Evolutionary conservation across 2,888 invertebrate species (phyloP).

Genomic region (Neoscelio sp.): DNA sequence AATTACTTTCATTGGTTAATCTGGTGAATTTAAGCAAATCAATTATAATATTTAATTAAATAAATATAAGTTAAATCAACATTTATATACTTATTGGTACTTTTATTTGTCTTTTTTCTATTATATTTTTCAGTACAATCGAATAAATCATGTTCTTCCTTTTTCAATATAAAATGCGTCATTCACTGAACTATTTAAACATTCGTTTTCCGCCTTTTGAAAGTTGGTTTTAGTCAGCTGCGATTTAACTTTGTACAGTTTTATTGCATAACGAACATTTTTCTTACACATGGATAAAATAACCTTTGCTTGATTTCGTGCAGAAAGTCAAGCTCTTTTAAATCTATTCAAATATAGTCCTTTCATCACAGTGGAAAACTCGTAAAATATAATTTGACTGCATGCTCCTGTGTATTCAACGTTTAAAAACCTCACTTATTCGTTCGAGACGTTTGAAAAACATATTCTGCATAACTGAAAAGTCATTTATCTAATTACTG

Average conservation of each 20-base stretch:
- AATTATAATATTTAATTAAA: too few relatives aligned
- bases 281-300: slow-evolving; percentile 1
- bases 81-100: too few relatives aligned
- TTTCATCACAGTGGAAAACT: slow-evolving; percentile 12
- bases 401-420: neutral
- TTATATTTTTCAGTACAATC: too few relatives aligned
- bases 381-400: slow-evolving; percentile 5
- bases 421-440: neutral
- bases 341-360: slow-evolving; percentile 8
- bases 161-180: neutral
- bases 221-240: neutral
- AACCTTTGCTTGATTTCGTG: slow-evolving; percentile 1
- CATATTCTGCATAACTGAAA: too few relatives aligned
- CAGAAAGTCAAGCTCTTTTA: slow-evolving; percentile 14
- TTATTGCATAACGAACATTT: slow-evolving; percentile 3
- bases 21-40: too few relatives aligned
- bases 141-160: too few relatives aligned
- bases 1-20: too few relatives aligned
- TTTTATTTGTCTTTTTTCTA: too few relatives aligned
- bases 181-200: slow-evolving; percentile 4
- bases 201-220: slow-evolving; percentile 3
- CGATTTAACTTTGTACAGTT: slow-evolving; percentile 1
- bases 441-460: too few relatives aligned
- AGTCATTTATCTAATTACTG: too few relatives aligned
- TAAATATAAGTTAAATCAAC: too few relatives aligned